Evolutionary conservation across 2,113 vertebrate genomes (phyloP), one percentile per base, ranked within the genome.

Genomic region (Pygathrix nemaeus): DNA sequence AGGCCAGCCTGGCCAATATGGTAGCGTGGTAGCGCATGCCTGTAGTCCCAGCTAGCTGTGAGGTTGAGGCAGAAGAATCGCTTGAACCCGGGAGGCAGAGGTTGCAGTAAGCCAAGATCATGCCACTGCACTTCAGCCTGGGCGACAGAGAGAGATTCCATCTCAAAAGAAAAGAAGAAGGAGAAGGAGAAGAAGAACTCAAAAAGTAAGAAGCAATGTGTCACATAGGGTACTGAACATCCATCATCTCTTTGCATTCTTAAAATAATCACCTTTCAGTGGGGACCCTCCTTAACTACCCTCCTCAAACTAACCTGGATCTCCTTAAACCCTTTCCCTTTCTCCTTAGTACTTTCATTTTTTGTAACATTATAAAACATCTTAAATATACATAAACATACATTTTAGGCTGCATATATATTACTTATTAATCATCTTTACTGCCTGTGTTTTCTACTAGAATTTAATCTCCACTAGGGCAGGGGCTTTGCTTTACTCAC

Each of bases 361-460:
- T 61, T 61, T 10, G 38, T 82, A 93, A 84, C 38, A 66, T 85
- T 48, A 78, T 45, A 70, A 57, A 83, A 64, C 45, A 68, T 93
- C 91, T 83, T 8, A 68, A 83, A 89, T 84, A 76, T 32, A 64
- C 2, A 48, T 87, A 76, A 79, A 90, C 20, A 85, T 35, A 40
- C 43, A 89, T 30, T 82, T 88, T 86, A 91, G 48, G 35, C 11
- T 66, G 73, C 8, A 66, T 7, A 91, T 8, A 68, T 90, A 50
- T 87, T 48, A 43, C 32, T 91, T 68, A 87, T 75, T 87, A 91
- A 82, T 86, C 43, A 86, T 81, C 66, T 88, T 88, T 92, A 94
- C 30, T 52, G 68, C 68, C 30, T 83, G 35, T 79, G 59, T 92
- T 52, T 76, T 40, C 9, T 52, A 84, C 50, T 64, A 80, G 79